phyloP scores from a whole-genome alignment of 1,140 invertebrate genomes.

The Ooceraea biroi region DNA sequence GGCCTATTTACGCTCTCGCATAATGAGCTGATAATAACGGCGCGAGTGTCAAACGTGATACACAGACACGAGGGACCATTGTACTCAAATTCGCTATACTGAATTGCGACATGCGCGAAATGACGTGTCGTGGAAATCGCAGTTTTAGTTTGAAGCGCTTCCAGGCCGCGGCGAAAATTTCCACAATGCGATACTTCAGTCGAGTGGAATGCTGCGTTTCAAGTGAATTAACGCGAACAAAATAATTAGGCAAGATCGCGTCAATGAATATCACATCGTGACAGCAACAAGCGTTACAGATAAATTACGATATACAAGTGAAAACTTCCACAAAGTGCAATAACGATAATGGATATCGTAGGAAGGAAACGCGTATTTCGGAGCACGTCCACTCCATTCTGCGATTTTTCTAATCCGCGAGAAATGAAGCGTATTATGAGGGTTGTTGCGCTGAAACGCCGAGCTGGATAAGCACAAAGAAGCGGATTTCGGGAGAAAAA shows the following conservation, averaged over 20 bases:
- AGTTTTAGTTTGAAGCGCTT: neutral
- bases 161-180: neutral
- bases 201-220: too few relatives aligned
- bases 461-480: conserved; percentile 39
- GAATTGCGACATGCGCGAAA: neutral
- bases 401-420: conserved; percentile 51
- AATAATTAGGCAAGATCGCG: neutral
- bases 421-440: conserved; percentile 21
- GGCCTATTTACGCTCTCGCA: neutral
- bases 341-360: neutral
- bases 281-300: neutral
- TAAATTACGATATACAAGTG: neutral
- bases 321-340: neutral
- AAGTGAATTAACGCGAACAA: neutral
- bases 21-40: conserved; percentile 1
- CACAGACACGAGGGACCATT: neutral
- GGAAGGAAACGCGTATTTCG: neutral
- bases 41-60: neutral
- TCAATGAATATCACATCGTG: too few relatives aligned
- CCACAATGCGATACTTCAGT: neutral
- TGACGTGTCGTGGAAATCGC: neutral
- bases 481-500: conserved; percentile 38
- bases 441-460: conserved; percentile 22
- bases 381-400: conserved; percentile 10
- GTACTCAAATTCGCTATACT: neutral